These are phyloP conservation scores for Liparis tanakae DNA, from an alignment of 2,797 vertebrate species.

Conservation along the genomic window DNA sequence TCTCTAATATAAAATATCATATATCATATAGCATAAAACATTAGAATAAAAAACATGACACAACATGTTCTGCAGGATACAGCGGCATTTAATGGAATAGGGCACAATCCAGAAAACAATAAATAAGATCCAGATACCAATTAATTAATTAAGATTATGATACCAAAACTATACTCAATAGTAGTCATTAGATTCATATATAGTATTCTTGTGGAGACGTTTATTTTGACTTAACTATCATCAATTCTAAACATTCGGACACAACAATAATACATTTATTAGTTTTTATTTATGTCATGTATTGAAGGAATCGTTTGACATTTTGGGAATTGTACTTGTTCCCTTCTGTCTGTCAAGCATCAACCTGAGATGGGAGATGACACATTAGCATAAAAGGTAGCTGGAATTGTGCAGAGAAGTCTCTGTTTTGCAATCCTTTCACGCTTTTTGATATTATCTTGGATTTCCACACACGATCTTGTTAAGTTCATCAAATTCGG, in stretches of 20 bases:
- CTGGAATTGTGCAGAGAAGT: too few relatives aligned
- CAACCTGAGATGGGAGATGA: background rate
- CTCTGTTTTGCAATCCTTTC: background rate
- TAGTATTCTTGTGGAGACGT: background rate
- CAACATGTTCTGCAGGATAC: background rate
- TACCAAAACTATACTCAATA: background rate
- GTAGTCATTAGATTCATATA: background rate
- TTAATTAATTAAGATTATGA: too few relatives aligned
- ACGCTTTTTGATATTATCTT: background rate
- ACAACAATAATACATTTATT: background rate
- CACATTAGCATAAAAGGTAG: background rate
- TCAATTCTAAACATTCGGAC: background rate
- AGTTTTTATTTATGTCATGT: background rate
- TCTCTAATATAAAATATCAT: background rate
- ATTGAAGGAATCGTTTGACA: background rate
- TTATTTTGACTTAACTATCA: background rate
- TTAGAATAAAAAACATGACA: background rate
- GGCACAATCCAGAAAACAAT: background rate
- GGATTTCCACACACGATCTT: background rate
- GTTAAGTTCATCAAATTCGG: background rate
- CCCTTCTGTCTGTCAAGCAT: background rate
- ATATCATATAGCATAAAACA: conserved; percentile 1
- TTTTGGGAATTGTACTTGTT: background rate
- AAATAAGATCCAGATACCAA: background rate
- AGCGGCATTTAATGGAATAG: background rate